phyloP scores from a whole-genome alignment of 2,113 vertebrate species.

The Mus musculus region GRCm39 chr13:106814001-106814500 shows the following conservation, averaged over 20 bases:
- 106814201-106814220: not conserved
- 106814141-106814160: not conserved
- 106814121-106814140: not conserved
- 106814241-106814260: not conserved
- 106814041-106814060: too few species aligned
- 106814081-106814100: not conserved
- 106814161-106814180: not conserved
- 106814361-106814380: conserved; percentile 9
- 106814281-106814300: not conserved
- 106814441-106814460: not conserved
- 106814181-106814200: not conserved
- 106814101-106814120: not conserved
- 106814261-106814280: not conserved
- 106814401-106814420: not conserved
- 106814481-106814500: conserved; percentile 18
- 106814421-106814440: not conserved
- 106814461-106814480: not conserved
- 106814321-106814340: not conserved
- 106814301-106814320: not conserved
- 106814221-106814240: not conserved
- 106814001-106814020: not conserved
- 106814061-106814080: not conserved
- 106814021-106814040: not conserved
- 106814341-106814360: not conserved
- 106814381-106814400: not conserved